Evolutionary conservation across 2,888 invertebrate species (phyloP).

Genomic region (Cephus pygmeus): DNA sequence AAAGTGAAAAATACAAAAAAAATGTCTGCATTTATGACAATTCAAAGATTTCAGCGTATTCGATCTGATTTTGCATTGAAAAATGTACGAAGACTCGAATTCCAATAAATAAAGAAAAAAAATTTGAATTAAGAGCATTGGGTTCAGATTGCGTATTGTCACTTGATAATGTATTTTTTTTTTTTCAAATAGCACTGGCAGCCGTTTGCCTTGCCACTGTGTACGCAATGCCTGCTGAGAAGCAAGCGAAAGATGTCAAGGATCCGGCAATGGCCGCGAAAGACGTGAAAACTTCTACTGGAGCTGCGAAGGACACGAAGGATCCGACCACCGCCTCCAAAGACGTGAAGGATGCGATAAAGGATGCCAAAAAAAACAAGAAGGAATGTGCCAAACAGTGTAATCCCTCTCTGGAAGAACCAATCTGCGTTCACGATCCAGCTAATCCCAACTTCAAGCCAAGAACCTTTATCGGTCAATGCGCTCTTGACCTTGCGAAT

Average conservation of each 20-base stretch:
- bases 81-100: no score
- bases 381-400: slow-evolving; percentile 68
- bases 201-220: slow-evolving; percentile 28
- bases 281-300: slow-evolving; percentile 39
- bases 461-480: slow-evolving; percentile 73
- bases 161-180: slow-evolving; percentile 1
- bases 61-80: no score
- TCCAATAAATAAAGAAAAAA: no score
- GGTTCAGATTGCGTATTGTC: background rate
- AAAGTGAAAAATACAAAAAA: background rate
- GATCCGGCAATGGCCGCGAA: slow-evolving; percentile 28
- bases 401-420: slow-evolving; percentile 68
- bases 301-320: slow-evolving; percentile 31
- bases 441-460: slow-evolving; percentile 66
- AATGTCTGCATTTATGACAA: background rate
- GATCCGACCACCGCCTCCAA: slow-evolving; percentile 49
- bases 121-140: background rate
- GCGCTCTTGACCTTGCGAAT: slow-evolving; percentile 74
- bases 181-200: slow-evolving; percentile 9
- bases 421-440: slow-evolving; percentile 74
- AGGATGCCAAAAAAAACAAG: slow-evolving; percentile 72
- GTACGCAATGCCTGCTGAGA: slow-evolving; percentile 14
- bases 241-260: slow-evolving; percentile 22
- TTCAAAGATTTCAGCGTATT: no score
- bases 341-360: slow-evolving; percentile 54